Base-by-base conservation (phyloP, 2,797 vertebrate species). In the Protonibea diacanthus region DNA sequence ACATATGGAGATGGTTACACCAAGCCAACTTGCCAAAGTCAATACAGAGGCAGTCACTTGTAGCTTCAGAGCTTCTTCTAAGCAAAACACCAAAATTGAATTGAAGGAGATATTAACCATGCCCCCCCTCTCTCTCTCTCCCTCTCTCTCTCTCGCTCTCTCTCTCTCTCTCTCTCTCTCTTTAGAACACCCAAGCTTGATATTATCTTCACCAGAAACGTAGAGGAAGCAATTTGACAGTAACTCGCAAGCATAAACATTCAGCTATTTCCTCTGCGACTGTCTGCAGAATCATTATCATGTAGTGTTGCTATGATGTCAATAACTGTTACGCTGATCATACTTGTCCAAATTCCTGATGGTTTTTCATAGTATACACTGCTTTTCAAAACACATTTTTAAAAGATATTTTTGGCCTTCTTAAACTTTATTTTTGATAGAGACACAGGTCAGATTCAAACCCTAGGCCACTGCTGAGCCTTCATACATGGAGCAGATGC, bases 191-290 rank as follows among this genome's bases (percentile, higher is more conserved):
- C 76, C 83, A 66, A 58, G 21, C 58, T 2, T 0, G 92, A 95
- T 95, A 65, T 33, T 93, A 95, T 96, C 95, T 86, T 49, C 74
- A 52, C 51, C 65, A 64, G 63, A 81, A 80, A 85, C 47, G 44
- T 62, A 85, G 88, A 93, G 95, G 95, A 96, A 95, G 90, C 81
- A 85, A 93, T 95, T 94, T 93, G 80, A 90, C 74, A 85, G 82
- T 80, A 65, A 78, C 73, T 78, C 71, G 72, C 85, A 84, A 25
- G 60, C 81, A 84, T 72, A 86, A 92, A 93, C 91, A 85, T 78
- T 88, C 83, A 86, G 83, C 83, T 63, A 93, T 94, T 95, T 95
- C 95, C 95, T 94, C 81, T 88, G 58, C 60, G 57, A 69, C 65
- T 60, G 42, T 61, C 44, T 65, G 45, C 66, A 74, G 29, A 60